Evolutionary conservation across 2,113 vertebrate genomes (phyloP), one percentile per base, ranked within the genome.

Genomic region (Eubucco bourcierii): DNA sequence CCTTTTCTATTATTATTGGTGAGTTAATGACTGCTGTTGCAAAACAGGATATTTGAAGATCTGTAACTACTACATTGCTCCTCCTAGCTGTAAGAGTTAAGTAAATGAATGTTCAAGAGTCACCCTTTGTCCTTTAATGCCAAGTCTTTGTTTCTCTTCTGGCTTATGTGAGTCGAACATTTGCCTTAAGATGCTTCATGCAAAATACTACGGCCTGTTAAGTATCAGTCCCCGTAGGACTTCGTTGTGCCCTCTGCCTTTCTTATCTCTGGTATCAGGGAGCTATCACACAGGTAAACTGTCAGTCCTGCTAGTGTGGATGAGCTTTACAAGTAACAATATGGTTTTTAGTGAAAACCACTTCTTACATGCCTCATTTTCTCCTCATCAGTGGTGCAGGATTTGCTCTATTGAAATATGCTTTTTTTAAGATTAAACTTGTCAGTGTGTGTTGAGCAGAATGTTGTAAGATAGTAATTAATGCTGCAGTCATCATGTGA

Each of bases 401-500:
- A n/a, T 85, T 84, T 85, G 67, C 53, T 82, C n/a, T 82, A 44
- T 33, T 85, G 56, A 82, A 88, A 68, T 53, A n/a, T 83, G 63
- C 61, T 61, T 64, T 68, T 68, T 77, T 29, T 84, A 67, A 85
- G 72, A 87, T 88, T 80, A 77, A 93, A 78, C 34, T 85, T 80
- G 88, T 83, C 75, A 27, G 34, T 9, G 56, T 93, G 80, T 70
- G 33, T 84, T 90, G 47, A 93, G 65, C 39, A 88, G 85, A 71
- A 82, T 84, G 70, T 81, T 84, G 33, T 81, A 77, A 93, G 87
- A 78, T 86, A 81, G 60, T 73, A 87, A 93, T 84, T 94, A 92
- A 83, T 80, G 46, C 73, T 78, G 64, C 90, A 74, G 52, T 61
- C 65, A 37, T 88, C 93, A 90, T 68, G 85, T 94, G 93, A 93